phyloP scores from a whole-genome alignment of 2,888 invertebrate genomes.

The Arrhopalites spinosus region DNA sequence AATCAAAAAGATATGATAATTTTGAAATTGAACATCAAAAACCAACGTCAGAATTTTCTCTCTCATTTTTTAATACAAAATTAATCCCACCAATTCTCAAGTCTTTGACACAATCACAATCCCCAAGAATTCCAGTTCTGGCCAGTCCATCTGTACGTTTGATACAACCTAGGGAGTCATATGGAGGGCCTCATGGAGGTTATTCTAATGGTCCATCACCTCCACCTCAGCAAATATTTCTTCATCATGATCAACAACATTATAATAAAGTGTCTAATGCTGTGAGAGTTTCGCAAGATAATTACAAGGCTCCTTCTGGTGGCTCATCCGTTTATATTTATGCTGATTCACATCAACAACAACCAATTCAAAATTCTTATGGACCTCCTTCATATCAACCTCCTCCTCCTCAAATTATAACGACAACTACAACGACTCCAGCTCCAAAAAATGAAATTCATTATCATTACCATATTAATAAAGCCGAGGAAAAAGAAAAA shows the following conservation, averaged over 20 bases:
- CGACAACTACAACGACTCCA: slow-evolving; percentile 1
- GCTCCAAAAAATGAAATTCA: slow-evolving; percentile 47
- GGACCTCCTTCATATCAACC: too few species aligned
- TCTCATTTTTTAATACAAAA: slow-evolving; percentile 40
- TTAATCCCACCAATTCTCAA: slow-evolving; percentile 45
- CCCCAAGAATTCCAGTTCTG: neutral
- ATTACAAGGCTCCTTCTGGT: slow-evolving; percentile 41
- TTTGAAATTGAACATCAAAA: slow-evolving; percentile 38
- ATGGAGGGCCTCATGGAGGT: neutral
- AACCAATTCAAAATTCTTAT: slow-evolving; percentile 20
- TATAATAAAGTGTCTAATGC: slow-evolving; percentile 12
- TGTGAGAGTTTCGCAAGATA: slow-evolving; percentile 7
- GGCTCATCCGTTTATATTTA: slow-evolving; percentile 52
- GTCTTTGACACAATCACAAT: slow-evolving; percentile 34
- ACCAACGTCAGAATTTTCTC: slow-evolving; percentile 41
- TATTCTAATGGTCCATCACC: neutral
- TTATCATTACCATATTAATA: slow-evolving; percentile 50
- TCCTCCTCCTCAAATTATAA: neutral
- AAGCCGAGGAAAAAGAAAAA: slow-evolving; percentile 2
- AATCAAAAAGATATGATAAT: neutral
- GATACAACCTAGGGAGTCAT: too few species aligned
- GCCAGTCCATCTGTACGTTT: neutral
- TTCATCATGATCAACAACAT: neutral
- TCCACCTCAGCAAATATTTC: neutral
- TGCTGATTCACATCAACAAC: slow-evolving; percentile 19